Evolutionary conservation across 2,113 vertebrate species (phyloP).

Genomic region (Anas platyrhynchos): DNA sequence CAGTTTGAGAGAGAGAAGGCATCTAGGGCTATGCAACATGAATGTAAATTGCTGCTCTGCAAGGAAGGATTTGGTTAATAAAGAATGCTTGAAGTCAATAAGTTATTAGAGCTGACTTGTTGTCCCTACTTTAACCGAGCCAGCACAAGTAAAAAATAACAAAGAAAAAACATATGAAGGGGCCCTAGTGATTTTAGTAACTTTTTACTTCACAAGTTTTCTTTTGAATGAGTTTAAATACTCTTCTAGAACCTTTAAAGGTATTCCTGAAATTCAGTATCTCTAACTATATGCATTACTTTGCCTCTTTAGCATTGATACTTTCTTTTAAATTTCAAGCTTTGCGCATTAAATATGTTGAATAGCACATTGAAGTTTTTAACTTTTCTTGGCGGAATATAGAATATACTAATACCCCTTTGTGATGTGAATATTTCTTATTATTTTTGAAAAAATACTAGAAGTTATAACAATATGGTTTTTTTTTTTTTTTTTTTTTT

Average conservation of each 20-base stretch:
- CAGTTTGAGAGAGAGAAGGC: conserved; percentile 24
- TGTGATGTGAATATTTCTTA: background rate
- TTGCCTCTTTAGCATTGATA: background rate
- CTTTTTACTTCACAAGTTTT: background rate
- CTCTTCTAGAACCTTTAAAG: background rate
- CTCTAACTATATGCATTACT: background rate
- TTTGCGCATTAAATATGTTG: background rate
- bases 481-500: background rate
- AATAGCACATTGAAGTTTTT: background rate
- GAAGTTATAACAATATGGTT: background rate
- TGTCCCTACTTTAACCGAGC: background rate
- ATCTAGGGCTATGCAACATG: conserved; percentile 23
- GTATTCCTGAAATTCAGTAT: background rate
- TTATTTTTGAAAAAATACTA: background rate
- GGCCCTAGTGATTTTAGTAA: background rate
- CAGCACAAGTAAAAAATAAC: background rate
- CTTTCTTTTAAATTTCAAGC: background rate
- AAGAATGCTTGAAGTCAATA: conserved; percentile 1
- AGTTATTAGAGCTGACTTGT: background rate
- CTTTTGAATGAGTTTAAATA: background rate
- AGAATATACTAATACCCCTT: background rate
- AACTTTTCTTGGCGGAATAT: background rate
- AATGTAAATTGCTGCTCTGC: conserved; percentile 34
- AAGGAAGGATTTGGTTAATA: conserved; percentile 48
- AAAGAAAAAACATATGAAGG: background rate